phyloP scores from a whole-genome alignment of 2,797 vertebrate species.

The Lithobates sylvaticus region DNA sequence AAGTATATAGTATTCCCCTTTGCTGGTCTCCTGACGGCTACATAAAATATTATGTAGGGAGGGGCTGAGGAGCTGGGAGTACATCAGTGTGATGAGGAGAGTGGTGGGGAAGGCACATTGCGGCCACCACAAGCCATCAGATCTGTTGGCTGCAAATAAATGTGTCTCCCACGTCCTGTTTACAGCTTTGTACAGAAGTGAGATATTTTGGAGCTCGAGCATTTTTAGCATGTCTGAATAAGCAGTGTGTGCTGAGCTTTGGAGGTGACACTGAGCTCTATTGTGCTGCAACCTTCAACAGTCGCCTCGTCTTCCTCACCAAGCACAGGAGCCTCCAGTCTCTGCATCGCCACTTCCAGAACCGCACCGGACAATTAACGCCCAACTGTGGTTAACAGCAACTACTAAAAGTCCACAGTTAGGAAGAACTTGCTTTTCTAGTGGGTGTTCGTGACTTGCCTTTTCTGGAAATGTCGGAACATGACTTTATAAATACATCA shows the following conservation, averaged over 20 bases:
- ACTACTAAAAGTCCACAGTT: slow-evolving; percentile 4
- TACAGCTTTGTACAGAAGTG: slow-evolving; percentile 22
- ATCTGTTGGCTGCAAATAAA: slow-evolving; percentile 10
- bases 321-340: slow-evolving; percentile 44
- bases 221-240: background rate
- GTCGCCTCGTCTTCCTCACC: background rate
- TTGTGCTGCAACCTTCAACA: slow-evolving; percentile 33
- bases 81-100: too few species aligned
- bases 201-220: slow-evolving; percentile 15
- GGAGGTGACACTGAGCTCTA: slow-evolving; percentile 32
- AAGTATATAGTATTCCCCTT: too few species aligned
- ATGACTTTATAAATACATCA: background rate
- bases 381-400: slow-evolving; percentile 19
- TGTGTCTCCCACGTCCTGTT: slow-evolving; percentile 48
- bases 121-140: background rate
- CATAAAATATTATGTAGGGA: too few species aligned
- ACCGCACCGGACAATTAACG: slow-evolving; percentile 9
- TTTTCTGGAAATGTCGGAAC: slow-evolving; percentile 1
- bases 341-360: slow-evolving; percentile 5
- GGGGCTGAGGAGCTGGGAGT: too few species aligned
- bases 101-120: background rate
- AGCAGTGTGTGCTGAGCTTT: slow-evolving; percentile 45
- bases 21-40: too few species aligned
- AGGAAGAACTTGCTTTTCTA: slow-evolving; percentile 39
- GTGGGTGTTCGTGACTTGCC: background rate